A percentile compares a stretch with the other conserved stretches of the same genome.
These are phyloP conservation scores for Tachysurus vachellii DNA, from an alignment of 2,113 vertebrate species.

Conservation along the genomic window DNA sequence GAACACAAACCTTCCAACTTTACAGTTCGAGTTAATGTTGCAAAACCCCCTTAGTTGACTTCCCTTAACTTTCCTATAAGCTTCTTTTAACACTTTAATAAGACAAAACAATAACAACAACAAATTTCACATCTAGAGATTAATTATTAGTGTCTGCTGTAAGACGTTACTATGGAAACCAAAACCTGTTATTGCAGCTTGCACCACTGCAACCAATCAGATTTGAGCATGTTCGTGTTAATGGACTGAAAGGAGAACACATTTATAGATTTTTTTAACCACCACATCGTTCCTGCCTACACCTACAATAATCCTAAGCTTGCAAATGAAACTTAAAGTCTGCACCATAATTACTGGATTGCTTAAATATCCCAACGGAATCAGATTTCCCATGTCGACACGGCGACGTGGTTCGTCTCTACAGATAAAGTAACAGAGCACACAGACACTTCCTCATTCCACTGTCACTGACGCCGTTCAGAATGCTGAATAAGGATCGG, in stretches of 20 bases:
- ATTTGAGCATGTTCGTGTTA: not conserved
- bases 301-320: not conserved
- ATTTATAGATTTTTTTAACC: not conserved
- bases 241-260: not conserved
- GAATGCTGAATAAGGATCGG: slow-evolving; percentile 26
- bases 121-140: too few species aligned
- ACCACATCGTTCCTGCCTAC: not conserved
- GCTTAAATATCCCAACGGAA: not conserved
- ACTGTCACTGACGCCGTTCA: not conserved
- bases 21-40: too few species aligned
- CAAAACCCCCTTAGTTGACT: too few species aligned
- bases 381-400: slow-evolving; percentile 8
- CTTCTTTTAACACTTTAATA: too few species aligned
- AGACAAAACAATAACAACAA: too few species aligned
- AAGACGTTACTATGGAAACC: too few species aligned
- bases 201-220: not conserved
- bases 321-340: not conserved
- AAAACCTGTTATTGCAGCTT: not conserved
- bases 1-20: too few species aligned
- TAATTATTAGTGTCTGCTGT: too few species aligned
- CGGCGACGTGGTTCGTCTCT: not conserved
- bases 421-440: not conserved
- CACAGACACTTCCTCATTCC: slow-evolving; percentile 45
- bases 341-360: not conserved
- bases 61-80: too few species aligned